Base-by-base conservation (phyloP, 2,888 invertebrate species). In the Cryptus viduatorius region DNA sequence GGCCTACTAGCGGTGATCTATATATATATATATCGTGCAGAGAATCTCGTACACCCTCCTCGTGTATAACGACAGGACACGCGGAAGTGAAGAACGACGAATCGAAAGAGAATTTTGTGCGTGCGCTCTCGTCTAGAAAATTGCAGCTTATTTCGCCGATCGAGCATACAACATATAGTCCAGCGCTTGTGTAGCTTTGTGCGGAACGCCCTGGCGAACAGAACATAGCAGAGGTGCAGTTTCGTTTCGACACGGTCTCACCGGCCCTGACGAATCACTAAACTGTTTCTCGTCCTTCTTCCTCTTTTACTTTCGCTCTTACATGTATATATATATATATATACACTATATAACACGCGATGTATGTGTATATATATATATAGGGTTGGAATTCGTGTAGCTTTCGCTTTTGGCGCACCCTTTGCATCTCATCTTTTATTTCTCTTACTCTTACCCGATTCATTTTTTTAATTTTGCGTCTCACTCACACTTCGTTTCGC, bases 101-200 rank as follows among this genome's bases (percentile, higher is more conserved):
- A 80, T 61, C 73, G 71, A 65, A 37, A 37, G 79, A 80, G 61
- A 68, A 48, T 24, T 64, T 80, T 82, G 86, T 86, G 84, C 85
- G 83, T 77, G 89, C 68, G 82, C 89, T 82, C 79, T 91, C 92
- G 88, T 88, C 89, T 89, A 90, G 92, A 92, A 92, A 92, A 92
- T 92, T 92, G 90, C 90, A 90, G 91, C 90, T 91, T 92, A 92
- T 92, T 91, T 87, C 86, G 78, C 86, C 88, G 88, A 90, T 90
- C 89, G 85, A 86, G 64, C 61, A 76, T 37, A 37, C 37, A 37
- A 37, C 37, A 80, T 77, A 77, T 73, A 81, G 56, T 10, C 56
- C 19, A 10, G 10, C 69, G 77, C 76, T 72, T 79, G 37, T 48
- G 71, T 78, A 68, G 72, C 65, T 29, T 72, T 69, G 48, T 29